These are phyloP conservation scores for Saccostrea echinata DNA, from an alignment of 1,140 invertebrate species.

Conservation along the genomic window DNA sequence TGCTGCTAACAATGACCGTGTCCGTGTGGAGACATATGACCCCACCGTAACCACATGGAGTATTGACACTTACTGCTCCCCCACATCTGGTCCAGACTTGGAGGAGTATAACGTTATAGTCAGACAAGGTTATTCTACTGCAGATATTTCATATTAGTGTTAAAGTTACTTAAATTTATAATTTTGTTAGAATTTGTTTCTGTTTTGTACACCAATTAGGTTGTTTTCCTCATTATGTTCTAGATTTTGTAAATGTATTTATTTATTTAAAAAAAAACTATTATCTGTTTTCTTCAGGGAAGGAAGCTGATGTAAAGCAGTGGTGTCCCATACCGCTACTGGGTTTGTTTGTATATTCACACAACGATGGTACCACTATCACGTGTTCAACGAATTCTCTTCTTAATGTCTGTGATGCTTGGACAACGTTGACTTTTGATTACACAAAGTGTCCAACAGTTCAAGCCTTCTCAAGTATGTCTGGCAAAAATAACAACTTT, in stretches of 20 bases:
- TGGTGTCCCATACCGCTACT: constrained; percentile 47
- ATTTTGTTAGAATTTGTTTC: neutral
- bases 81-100: neutral
- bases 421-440: constrained; percentile 50
- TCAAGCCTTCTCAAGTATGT: constrained; percentile 57
- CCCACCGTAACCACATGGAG: neutral
- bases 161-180: neutral
- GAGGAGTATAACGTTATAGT: constrained; percentile 56
- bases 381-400: constrained; percentile 46
- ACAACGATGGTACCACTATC: constrained; percentile 45
- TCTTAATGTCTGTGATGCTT: constrained; percentile 40
- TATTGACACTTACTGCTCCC: constrained; percentile 12
- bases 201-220: no score
- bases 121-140: constrained; percentile 41
- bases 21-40: constrained; percentile 3
- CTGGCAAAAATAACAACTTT: neutral
- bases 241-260: no score
- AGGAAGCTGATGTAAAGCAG: constrained; percentile 39
- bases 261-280: no score
- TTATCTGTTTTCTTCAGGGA: neutral
- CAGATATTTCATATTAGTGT: no score
- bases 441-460: constrained; percentile 47
- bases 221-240: no score
- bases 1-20: neutral
- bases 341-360: constrained; percentile 49